Base-by-base conservation (phyloP, 2,888 invertebrate genomes). In the Xestia ashworthii region DNA sequence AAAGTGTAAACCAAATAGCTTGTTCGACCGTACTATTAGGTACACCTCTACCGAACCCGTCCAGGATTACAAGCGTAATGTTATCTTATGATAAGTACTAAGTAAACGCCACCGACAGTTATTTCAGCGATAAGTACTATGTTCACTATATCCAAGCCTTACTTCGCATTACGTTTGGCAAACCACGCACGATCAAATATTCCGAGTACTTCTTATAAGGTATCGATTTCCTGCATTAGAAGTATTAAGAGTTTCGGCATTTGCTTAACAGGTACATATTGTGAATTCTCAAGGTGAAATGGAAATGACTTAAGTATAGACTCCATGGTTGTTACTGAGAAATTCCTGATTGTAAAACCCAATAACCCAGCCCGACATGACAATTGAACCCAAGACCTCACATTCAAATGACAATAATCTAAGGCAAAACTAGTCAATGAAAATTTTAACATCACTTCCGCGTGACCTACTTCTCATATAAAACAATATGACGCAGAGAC, bases 381-480 rank as follows among this genome's bases (percentile, higher is more conserved):
- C 6, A 44, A n/a, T 65, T 0, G 4, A 44, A 44, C 14, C 44
- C 44, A 44, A 3, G 8, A n/a, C 41, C n/a, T 32, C 11, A 48
- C 64, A 55, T 41, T 55, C 11, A 22, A 72, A 74, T 38, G 58
- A 62, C 53, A 50, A n/a, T 80, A 66, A 58, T 53, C 9, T 38
- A 38, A 68, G n/a, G n/a, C 73, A 84, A 60, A 64, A 9, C 9
- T 25, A 64, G n/a, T 25, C 41, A 25, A 22, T 58, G 3, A 67
- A 62, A 38, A n/a, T 60, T 50, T 44, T 19, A 69, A 72, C 53
- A 53, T 48, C 14, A n/a, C 0, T 60, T 48, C 32, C 46, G 41
- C 22, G 64, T 83, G 78, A 78, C 78, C 83, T 84, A 81, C 46
- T 81, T 84, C 58, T 32, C 60, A 38, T 55, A 38, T 50, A 38